These are phyloP conservation scores for Torymus tubicola DNA, from an alignment of 2,888 invertebrate species.

Conservation along the genomic window DNA sequence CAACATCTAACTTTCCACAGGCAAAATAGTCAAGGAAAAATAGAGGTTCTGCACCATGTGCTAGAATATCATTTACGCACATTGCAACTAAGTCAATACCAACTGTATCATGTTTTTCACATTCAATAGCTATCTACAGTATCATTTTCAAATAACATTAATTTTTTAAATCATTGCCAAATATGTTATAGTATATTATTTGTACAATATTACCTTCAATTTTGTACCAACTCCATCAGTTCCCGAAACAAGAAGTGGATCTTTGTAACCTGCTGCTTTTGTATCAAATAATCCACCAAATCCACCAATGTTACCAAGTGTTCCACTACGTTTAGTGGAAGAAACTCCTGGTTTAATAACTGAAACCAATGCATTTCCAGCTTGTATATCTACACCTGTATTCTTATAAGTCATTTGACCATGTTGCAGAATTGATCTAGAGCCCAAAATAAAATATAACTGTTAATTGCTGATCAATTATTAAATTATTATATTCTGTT, in stretches of 20 bases:
- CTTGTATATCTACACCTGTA: slow-evolving; percentile 95
- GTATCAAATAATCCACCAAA: slow-evolving; percentile 96
- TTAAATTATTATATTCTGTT: too few relatives aligned
- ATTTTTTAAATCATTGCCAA: slow-evolving; percentile 5
- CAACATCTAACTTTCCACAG: slow-evolving; percentile 89
- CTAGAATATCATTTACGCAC: slow-evolving; percentile 98
- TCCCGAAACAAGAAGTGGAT: slow-evolving; percentile 94
- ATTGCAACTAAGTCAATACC: slow-evolving; percentile 98
- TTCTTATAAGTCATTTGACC: slow-evolving; percentile 90
- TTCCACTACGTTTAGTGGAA: slow-evolving; percentile 87
- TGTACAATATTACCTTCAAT: slow-evolving; percentile 82
- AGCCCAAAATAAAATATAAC: not conserved
- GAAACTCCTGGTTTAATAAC: slow-evolving; percentile 89
- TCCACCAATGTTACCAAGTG: slow-evolving; percentile 90
- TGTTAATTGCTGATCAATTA: too few relatives aligned
- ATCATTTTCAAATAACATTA: slow-evolving; percentile 4
- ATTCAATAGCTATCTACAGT: slow-evolving; percentile 88
- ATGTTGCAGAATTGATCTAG: slow-evolving; percentile 78
- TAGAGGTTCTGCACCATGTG: slow-evolving; percentile 96
- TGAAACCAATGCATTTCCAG: slow-evolving; percentile 91
- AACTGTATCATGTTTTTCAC: slow-evolving; percentile 87
- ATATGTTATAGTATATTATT: slow-evolving; percentile 1
- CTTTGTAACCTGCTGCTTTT: slow-evolving; percentile 84
- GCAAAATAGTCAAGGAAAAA: slow-evolving; percentile 99
- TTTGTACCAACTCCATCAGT: slow-evolving; percentile 99